Conservation (phyloP, 2,113 vertebrate species). For the Brachypodius melanocephalos region DNA sequence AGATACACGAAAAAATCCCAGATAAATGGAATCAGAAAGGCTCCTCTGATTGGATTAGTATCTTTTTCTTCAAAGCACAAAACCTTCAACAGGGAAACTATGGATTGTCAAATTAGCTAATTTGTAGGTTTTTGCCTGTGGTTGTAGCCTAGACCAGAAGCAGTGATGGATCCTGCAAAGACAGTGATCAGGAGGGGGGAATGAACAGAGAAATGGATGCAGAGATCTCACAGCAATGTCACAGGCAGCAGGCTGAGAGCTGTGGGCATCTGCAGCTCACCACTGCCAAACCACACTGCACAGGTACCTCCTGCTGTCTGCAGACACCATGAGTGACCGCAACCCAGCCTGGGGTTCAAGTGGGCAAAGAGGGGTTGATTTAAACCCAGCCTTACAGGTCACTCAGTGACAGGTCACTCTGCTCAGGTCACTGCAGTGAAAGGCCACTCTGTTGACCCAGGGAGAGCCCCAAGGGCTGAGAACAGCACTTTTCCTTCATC, state of each 20-base stretch:
- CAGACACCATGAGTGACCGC: fast-evolving
- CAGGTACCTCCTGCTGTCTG: neutral
- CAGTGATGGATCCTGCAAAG: neutral
- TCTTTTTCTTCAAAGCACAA: neutral
- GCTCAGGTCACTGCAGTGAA: neutral
- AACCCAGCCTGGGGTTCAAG: neutral
- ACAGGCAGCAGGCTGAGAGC: neutral
- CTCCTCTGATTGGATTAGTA: neutral
- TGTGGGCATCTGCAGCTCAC: neutral
- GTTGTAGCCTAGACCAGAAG: neutral
- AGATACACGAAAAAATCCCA: neutral
- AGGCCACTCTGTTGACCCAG: neutral
- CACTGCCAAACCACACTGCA: fast-evolving
- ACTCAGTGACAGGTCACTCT: neutral
- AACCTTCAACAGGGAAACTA: neutral
- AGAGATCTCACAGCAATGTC: neutral
- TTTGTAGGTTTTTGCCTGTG: neutral
- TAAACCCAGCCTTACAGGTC: neutral
- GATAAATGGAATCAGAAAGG: neutral
- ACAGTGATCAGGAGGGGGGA: fast-evolving
- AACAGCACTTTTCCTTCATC: neutral
- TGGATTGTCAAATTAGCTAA: neutral
- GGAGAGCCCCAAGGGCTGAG: neutral
- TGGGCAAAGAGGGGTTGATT: fast-evolving
- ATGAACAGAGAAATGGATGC: neutral